phyloP scores from a whole-genome alignment of 2,888 invertebrate species.

The Thymelicus sylvestris region DNA sequence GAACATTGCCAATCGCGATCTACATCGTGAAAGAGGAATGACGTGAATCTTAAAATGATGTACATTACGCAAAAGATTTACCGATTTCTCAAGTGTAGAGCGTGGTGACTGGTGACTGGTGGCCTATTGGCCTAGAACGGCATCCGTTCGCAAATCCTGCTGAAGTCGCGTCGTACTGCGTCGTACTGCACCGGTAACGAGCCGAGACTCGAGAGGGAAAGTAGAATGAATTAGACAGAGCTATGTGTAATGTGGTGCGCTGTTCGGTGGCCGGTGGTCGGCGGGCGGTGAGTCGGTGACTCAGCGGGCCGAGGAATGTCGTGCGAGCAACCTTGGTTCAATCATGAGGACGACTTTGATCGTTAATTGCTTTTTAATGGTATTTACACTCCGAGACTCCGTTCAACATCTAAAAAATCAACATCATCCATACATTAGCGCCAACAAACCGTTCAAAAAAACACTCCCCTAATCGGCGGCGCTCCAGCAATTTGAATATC shows the following conservation, averaged over 20 bases:
- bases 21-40: neutral
- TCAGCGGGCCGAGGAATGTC: neutral
- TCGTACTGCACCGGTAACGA: neutral
- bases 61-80: neutral
- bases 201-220: slow-evolving; percentile 27
- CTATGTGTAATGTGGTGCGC: neutral
- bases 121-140: slow-evolving; percentile 17
- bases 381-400: too few relatives aligned
- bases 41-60: neutral
- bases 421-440: too few relatives aligned
- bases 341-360: neutral
- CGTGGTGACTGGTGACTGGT: too few relatives aligned
- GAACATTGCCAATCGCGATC: slow-evolving; percentile 17
- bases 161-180: neutral
- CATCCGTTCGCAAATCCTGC: slow-evolving; percentile 29
- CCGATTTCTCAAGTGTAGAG: neutral
- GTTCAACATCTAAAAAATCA: too few relatives aligned
- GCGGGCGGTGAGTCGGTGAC: neutral
- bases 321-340: neutral
- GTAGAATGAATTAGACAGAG: slow-evolving; percentile 13
- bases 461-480: too few relatives aligned
- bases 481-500: too few relatives aligned
- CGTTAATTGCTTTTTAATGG: neutral
- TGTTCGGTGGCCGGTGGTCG: too few relatives aligned
- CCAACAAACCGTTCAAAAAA: too few relatives aligned